Percentiles rank a stretch among this genome's conserved stretches.
These are phyloP conservation scores for Pitangus sulphuratus DNA, from an alignment of 2,797 vertebrate species.

Conservation along the genomic window DNA sequence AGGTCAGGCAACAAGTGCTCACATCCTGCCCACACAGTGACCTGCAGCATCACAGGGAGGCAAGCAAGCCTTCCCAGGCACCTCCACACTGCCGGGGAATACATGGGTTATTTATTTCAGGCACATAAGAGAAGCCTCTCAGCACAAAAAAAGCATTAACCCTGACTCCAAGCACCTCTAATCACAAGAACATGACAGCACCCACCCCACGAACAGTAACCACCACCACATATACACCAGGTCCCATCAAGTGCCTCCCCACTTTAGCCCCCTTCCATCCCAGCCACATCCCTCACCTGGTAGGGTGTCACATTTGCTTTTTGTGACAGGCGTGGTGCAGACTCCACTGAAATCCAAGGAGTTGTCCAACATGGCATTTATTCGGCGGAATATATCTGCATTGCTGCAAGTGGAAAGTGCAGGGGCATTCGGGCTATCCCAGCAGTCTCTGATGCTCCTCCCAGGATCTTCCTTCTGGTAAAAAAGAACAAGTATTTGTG, in stretches of 20 bases:
- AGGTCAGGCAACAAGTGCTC: not conserved
- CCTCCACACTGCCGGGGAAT: not conserved
- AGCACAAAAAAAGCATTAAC: not conserved
- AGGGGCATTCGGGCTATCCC: constrained; percentile 83
- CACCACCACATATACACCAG: not conserved
- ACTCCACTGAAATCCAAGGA: constrained; percentile 94
- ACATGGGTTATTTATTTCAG: not conserved
- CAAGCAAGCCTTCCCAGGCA: not conserved
- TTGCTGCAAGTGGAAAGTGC: constrained; percentile 96
- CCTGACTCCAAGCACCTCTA: not conserved
- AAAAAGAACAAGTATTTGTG: not conserved
- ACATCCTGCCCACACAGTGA: not conserved
- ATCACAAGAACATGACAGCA: not conserved
- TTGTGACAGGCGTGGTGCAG: constrained; percentile 90
- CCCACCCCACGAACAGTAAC: not conserved
- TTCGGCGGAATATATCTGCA: constrained; percentile 92
- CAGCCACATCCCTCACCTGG: constrained; percentile 79
- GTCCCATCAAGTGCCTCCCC: not conserved
- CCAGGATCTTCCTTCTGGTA: constrained; percentile 79
- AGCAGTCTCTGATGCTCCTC: constrained; percentile 84
- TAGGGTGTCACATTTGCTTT: constrained; percentile 83
- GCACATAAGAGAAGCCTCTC: not conserved
- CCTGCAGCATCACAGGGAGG: not conserved
- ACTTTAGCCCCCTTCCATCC: not conserved
- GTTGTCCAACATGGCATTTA: constrained; percentile 97